Conservation (phyloP, 2,113 vertebrate species). For the Capricornis sumatraensis region DNA sequence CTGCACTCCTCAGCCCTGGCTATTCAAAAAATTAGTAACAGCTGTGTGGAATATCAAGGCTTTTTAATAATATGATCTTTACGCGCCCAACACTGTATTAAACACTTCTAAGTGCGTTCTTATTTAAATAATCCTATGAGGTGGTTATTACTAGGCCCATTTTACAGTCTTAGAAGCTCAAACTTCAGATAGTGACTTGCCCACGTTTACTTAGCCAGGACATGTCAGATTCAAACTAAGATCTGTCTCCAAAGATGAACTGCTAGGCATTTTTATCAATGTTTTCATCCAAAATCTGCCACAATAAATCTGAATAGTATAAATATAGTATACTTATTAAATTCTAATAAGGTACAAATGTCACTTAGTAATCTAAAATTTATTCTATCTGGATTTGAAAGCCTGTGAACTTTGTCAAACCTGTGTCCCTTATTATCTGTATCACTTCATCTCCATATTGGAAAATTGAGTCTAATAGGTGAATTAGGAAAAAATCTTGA, state of each 20-base stretch:
- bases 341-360: not conserved
- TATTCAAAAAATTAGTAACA: not conserved
- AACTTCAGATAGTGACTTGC: not conserved
- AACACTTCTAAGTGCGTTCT: not conserved
- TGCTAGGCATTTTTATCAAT: not conserved
- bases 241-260: not conserved
- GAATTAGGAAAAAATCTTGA: not conserved
- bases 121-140: not conserved
- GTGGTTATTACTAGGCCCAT: not conserved
- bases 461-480: not conserved
- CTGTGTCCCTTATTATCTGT: not conserved
- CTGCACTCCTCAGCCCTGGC: not conserved
- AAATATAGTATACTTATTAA: not conserved
- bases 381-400: not conserved
- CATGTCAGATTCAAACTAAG: not conserved
- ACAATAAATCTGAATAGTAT: not conserved
- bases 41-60: not conserved
- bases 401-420: not conserved
- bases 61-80: not conserved
- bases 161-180: not conserved
- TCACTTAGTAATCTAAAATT: not conserved
- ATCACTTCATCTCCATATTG: not conserved
- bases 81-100: not conserved
- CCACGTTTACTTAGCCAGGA: not conserved
- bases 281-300: not conserved